Percentiles rank a stretch among this genome's conserved stretches.
phyloP scores from a whole-genome alignment of 2,797 vertebrate species.

The Rhyacichthys aspro region DNA sequence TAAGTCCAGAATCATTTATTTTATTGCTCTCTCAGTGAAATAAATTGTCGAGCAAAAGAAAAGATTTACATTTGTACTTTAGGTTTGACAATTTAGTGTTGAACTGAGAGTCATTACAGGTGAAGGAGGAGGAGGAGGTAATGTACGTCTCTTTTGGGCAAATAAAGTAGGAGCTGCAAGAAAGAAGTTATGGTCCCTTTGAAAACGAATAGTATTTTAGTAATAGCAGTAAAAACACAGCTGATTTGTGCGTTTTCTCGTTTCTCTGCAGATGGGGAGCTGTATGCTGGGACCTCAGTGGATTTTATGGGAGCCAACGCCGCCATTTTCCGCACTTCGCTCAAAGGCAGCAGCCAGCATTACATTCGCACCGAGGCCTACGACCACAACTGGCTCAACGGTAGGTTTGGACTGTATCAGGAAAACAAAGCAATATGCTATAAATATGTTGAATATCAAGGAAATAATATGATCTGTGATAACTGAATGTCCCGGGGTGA shows the following conservation, averaged over 20 bases:
- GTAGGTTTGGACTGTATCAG: conserved; percentile 49
- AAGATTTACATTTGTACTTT: background rate
- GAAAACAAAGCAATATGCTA: no score
- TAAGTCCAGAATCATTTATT: background rate
- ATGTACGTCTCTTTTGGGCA: background rate
- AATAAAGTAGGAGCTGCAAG: background rate
- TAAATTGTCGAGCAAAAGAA: background rate
- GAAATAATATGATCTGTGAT: no score
- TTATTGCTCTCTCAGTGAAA: conserved; percentile 5
- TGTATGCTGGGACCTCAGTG: conserved; percentile 86
- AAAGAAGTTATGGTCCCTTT: background rate
- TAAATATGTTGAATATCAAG: no score
- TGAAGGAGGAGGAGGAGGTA: background rate
- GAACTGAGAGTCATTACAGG: background rate
- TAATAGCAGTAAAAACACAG: background rate
- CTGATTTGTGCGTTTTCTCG: background rate
- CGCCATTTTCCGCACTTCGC: conserved; percentile 82
- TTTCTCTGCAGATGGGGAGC: conserved; percentile 77
- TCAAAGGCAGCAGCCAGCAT: conserved; percentile 74
- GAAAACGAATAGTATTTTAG: conserved; percentile 1
- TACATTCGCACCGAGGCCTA: conserved; percentile 87
- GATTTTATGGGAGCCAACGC: conserved; percentile 89
- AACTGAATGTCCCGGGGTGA: no score
- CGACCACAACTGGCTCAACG: conserved; percentile 88
- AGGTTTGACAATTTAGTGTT: background rate